Conservation (phyloP, 2,113 vertebrate species). For the Psilopogon haemacephalus region DNA sequence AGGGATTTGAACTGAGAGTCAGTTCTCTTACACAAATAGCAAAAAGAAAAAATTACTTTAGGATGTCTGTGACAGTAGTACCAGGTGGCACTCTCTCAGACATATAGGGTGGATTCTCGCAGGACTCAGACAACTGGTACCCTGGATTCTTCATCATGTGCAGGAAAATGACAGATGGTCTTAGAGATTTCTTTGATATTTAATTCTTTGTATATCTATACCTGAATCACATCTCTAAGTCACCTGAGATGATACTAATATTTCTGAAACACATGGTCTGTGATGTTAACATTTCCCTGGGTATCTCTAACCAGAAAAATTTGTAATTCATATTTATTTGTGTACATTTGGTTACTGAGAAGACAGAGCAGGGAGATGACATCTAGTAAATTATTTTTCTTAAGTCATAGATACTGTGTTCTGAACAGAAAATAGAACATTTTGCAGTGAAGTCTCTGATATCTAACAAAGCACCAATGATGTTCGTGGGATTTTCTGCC, state of each 20-base stretch:
- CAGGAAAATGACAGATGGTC: background rate
- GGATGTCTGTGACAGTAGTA: rapidly evolving
- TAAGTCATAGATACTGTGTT: background rate
- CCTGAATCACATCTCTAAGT: background rate
- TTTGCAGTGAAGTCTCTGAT: background rate
- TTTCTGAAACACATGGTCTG: background rate
- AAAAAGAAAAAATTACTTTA: background rate
- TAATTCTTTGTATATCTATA: background rate
- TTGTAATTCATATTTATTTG: background rate
- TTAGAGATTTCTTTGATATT: background rate
- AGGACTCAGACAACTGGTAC: background rate
- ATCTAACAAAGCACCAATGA: background rate
- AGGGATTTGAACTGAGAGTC: background rate
- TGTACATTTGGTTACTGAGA: background rate
- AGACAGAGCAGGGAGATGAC: background rate
- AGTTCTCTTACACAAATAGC: background rate
- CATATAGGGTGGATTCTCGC: background rate
- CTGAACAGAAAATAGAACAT: background rate
- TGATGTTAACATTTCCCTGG: background rate
- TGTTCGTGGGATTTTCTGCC: background rate
- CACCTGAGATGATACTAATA: background rate
- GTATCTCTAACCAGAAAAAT: background rate
- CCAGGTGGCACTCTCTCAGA: background rate
- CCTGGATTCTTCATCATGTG: background rate
- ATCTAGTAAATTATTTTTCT: background rate